A percentile compares a stretch with the other conserved stretches of the same genome.
Conservation (phyloP, 2,888 invertebrate species). For the Microdon myrmicae region DNA sequence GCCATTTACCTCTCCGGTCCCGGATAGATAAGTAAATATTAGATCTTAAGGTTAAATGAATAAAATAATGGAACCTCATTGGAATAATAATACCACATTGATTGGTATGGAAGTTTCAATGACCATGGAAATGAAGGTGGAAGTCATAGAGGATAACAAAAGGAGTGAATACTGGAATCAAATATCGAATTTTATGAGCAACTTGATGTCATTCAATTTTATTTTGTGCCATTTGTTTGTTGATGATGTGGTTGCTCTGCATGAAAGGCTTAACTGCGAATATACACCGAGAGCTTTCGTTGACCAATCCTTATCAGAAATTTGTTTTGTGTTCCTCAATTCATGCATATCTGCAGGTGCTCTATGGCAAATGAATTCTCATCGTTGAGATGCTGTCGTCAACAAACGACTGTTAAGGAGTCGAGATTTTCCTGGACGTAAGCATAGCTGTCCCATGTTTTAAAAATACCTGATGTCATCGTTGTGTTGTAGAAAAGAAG, state of each 20-base stretch:
- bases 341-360: background rate
- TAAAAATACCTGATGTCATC: constrained; percentile 22
- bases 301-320: constrained; percentile 41
- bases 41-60: too few relatives aligned
- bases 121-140: too few relatives aligned
- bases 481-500: constrained; percentile 15
- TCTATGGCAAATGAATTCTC: constrained; percentile 23
- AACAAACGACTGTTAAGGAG: constrained; percentile 16
- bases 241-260: constrained; percentile 12
- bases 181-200: too few relatives aligned
- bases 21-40: too few relatives aligned
- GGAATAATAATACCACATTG: too few relatives aligned
- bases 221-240: constrained; percentile 32
- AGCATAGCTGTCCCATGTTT: constrained; percentile 12
- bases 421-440: background rate
- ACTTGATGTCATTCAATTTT: constrained; percentile 47
- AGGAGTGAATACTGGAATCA: too few relatives aligned
- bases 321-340: constrained; percentile 31
- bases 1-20: too few relatives aligned
- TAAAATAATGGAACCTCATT: too few relatives aligned
- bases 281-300: constrained; percentile 20
- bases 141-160: too few relatives aligned
- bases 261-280: constrained; percentile 6
- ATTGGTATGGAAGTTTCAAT: too few relatives aligned
- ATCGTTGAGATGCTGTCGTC: background rate